These are phyloP conservation scores for Frankliniella intonsa DNA, from an alignment of 2,888 invertebrate species.

Conservation along the genomic window DNA sequence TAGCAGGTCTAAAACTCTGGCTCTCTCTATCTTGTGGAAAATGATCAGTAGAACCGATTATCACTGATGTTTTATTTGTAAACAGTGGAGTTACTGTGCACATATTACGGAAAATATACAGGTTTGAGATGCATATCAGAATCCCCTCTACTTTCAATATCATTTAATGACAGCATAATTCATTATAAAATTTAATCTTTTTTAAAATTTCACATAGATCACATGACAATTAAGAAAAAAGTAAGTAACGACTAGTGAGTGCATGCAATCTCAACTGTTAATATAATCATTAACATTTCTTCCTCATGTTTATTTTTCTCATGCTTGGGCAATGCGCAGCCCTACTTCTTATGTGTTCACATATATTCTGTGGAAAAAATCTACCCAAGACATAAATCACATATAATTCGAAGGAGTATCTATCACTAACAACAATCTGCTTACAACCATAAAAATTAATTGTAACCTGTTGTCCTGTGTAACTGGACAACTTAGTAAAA, in stretches of 20 bases:
- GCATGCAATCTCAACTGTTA: background rate
- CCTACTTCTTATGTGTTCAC: background rate
- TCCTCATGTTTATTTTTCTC: background rate
- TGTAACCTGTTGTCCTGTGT: background rate
- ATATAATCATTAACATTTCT: background rate
- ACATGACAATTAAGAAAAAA: background rate
- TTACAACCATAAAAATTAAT: background rate
- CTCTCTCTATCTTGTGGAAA: background rate
- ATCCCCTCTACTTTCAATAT: background rate
- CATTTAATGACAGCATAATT: background rate
- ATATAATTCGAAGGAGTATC: background rate
- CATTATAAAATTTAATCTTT: background rate
- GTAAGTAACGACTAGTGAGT: background rate
- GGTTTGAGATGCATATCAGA: slow-evolving; percentile 10
- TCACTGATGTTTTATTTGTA: background rate
- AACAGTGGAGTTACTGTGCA: background rate
- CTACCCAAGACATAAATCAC: background rate
- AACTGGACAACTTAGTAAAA: background rate
- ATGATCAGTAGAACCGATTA: background rate
- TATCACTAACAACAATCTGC: background rate
- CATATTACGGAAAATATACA: background rate
- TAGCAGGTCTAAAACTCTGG: background rate
- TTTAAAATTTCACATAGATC: background rate
- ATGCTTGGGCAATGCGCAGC: background rate
- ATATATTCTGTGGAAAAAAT: background rate